Conservation (phyloP, 2,113 vertebrate species). For the Apodemus speciosus region DNA sequence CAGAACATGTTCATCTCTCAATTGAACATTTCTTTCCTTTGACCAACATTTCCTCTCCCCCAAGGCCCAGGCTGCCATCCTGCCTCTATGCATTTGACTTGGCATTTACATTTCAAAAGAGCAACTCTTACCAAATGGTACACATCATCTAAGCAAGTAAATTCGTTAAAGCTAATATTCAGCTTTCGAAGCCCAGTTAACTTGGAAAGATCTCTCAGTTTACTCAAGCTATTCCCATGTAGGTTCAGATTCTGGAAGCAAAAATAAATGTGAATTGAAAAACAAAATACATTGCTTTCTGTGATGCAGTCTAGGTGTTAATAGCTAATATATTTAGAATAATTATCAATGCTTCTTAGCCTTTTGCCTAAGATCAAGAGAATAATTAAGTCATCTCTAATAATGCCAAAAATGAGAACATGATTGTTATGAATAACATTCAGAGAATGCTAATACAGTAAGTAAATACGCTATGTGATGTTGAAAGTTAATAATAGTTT, state of each 20-base stretch:
- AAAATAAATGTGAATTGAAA: slow-evolving; percentile 47
- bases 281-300: slow-evolving; percentile 35
- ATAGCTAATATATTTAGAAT: not conserved
- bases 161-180: slow-evolving; percentile 88
- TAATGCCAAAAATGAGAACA: not conserved
- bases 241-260: slow-evolving; percentile 87
- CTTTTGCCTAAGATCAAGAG: not conserved
- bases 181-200: slow-evolving; percentile 86
- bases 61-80: too few species aligned
- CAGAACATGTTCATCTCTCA: not conserved
- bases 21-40: not conserved
- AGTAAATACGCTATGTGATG: not conserved
- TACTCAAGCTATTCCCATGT: slow-evolving; percentile 89
- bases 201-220: slow-evolving; percentile 86
- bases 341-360: not conserved
- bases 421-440: slow-evolving; percentile 47
- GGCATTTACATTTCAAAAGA: not conserved
- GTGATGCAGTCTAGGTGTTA: not conserved
- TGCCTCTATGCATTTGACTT: not conserved
- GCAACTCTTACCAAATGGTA: slow-evolving; percentile 87
- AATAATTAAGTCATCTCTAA: not conserved
- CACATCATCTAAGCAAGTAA: slow-evolving; percentile 89
- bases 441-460: slow-evolving; percentile 8
- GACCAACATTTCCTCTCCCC: not conserved
- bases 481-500: slow-evolving; percentile 36